Evolutionary conservation across 2,888 invertebrate genomes (phyloP).

Genomic region (Lymantria monacha): DNA sequence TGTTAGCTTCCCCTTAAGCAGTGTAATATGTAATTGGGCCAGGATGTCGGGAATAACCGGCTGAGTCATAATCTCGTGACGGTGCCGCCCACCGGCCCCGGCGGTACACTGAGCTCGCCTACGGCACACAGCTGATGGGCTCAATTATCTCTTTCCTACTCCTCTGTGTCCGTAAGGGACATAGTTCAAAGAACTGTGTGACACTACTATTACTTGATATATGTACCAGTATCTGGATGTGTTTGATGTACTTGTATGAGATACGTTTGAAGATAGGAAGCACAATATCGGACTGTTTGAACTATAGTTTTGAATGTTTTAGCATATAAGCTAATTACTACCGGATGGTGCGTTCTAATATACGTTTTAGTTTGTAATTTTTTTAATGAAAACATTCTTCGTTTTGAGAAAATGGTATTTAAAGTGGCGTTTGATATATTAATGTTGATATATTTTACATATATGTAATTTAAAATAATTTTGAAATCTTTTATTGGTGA

Average conservation of each 20-base stretch:
- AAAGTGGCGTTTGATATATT: too few relatives aligned
- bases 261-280: too few relatives aligned
- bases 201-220: neutral
- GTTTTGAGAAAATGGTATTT: too few relatives aligned
- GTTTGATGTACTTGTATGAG: neutral
- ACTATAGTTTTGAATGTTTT: too few relatives aligned
- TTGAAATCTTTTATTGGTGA: too few relatives aligned
- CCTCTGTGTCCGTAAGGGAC: neutral
- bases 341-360: too few relatives aligned
- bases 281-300: too few relatives aligned
- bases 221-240: neutral
- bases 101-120: constrained; percentile 27
- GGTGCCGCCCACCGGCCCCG: constrained; percentile 37
- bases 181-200: constrained; percentile 5
- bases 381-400: too few relatives aligned
- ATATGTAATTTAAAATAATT: too few relatives aligned
- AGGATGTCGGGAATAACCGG: constrained; percentile 74
- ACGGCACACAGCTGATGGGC: constrained; percentile 35
- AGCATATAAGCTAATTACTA: too few relatives aligned
- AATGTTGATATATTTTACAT: too few relatives aligned
- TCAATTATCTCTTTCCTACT: constrained; percentile 11
- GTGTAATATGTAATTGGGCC: constrained; percentile 59
- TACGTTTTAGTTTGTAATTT: too few relatives aligned
- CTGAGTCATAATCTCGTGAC: constrained; percentile 63
- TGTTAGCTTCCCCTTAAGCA: constrained; percentile 51